phyloP scores from a whole-genome alignment of 2,888 invertebrate genomes.

The Saturnia japonica region DNA sequence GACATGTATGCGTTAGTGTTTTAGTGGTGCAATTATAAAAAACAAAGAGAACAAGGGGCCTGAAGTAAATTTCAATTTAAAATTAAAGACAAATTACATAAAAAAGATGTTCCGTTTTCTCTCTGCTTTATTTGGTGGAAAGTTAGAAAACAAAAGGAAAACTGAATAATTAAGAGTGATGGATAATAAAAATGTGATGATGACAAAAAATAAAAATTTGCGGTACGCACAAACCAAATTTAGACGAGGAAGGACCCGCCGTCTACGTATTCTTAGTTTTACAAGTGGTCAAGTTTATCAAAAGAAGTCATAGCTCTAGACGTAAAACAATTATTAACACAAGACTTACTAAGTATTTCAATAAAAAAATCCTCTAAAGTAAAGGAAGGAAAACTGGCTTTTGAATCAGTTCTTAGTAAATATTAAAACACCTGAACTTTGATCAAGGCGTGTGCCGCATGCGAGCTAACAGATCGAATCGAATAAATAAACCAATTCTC shows the following conservation, averaged over 20 bases:
- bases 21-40: background rate
- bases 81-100: background rate
- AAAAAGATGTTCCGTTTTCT: background rate
- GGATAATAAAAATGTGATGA: background rate
- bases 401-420: conserved; percentile 34
- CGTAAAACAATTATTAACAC: background rate
- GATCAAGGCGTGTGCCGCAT: conserved; percentile 39
- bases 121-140: background rate
- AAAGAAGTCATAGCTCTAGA: background rate
- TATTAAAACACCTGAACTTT: conserved; percentile 33
- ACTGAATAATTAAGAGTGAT: background rate
- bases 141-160: background rate
- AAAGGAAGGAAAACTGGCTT: background rate
- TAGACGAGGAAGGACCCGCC: background rate
- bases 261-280: background rate
- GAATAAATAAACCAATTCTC: conserved; percentile 44
- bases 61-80: background rate
- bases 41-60: background rate
- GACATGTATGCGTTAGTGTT: background rate
- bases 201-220: background rate
- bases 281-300: background rate
- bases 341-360: background rate
- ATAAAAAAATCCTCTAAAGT: background rate
- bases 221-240: background rate
- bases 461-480: conserved; percentile 36